Evolutionary conservation across 2,113 vertebrate genomes (phyloP).

Genomic region (Triplophysa dalaica): DNA sequence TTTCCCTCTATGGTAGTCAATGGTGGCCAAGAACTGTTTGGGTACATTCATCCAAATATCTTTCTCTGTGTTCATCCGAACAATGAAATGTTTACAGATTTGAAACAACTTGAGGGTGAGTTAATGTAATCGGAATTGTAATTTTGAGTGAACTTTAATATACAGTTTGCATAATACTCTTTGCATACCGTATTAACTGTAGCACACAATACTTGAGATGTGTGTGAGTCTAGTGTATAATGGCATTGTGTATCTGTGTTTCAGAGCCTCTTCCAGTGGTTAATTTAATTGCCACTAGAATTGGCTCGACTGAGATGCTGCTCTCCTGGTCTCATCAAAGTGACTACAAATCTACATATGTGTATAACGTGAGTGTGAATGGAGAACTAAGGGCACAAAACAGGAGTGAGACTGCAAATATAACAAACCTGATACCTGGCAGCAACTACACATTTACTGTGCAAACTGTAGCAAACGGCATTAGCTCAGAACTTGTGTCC

Average conservation of each 20-base stretch:
- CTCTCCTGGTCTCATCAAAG: conserved; percentile 23
- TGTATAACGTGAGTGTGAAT: conserved; percentile 27
- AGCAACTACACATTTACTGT: conserved; percentile 42
- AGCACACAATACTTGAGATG: neutral
- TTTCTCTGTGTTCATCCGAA: too few species aligned
- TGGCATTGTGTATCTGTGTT: neutral
- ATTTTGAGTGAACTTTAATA: too few species aligned
- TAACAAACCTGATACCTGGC: neutral
- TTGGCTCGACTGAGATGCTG: neutral
- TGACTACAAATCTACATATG: conserved; percentile 1
- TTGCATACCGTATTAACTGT: neutral
- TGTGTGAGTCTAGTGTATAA: neutral
- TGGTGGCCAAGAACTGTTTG: too few species aligned
- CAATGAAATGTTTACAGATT: too few species aligned
- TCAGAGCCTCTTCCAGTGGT: conserved; percentile 33
- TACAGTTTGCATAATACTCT: neutral
- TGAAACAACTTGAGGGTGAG: too few species aligned
- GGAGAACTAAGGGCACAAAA: neutral
- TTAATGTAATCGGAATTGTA: too few species aligned
- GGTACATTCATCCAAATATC: too few species aligned
- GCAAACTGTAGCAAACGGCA: conserved; percentile 3
- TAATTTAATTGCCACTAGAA: conserved; percentile 11
- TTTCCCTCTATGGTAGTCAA: too few species aligned
- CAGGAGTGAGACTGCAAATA: neutral
- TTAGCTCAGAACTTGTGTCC: conserved; percentile 15